Conservation (phyloP, 2,888 invertebrate species). For the Steinernema hermaphroditum region DNA sequence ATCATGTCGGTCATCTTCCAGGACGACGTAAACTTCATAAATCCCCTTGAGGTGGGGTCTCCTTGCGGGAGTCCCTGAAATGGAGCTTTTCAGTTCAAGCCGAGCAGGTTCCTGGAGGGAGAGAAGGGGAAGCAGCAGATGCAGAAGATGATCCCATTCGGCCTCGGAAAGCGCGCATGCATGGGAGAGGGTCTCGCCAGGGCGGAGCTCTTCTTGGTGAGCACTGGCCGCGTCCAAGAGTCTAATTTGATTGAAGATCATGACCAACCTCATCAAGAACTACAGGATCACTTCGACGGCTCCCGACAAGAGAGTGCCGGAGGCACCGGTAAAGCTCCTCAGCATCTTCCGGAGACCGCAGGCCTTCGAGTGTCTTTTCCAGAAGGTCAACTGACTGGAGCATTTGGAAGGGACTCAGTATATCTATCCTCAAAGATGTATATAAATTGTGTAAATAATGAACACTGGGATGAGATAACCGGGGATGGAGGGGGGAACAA, state of each 20-base stretch:
- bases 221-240: not conserved
- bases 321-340: not conserved
- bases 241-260: not conserved
- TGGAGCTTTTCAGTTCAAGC: not conserved
- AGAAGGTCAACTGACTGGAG: not conserved
- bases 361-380: not conserved
- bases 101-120: not conserved
- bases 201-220: not conserved
- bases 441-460: no score
- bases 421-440: no score
- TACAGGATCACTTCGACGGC: not conserved
- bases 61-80: no score
- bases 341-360: not conserved
- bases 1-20: slow-evolving; percentile 24
- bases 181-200: not conserved
- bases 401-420: not conserved
- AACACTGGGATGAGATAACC: no score
- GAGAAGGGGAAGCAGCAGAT: not conserved
- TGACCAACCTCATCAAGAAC: not conserved
- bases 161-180: slow-evolving; percentile 8
- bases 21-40: not conserved
- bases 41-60: not conserved
- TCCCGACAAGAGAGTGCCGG: not conserved
- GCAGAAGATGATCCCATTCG: slow-evolving; percentile 23
- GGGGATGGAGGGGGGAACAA: no score